Percentiles rank a stretch among this genome's conserved stretches.
These are phyloP conservation scores for Sturnus vulgaris DNA, from an alignment of 2,113 vertebrate species.

Conservation along the genomic window DNA sequence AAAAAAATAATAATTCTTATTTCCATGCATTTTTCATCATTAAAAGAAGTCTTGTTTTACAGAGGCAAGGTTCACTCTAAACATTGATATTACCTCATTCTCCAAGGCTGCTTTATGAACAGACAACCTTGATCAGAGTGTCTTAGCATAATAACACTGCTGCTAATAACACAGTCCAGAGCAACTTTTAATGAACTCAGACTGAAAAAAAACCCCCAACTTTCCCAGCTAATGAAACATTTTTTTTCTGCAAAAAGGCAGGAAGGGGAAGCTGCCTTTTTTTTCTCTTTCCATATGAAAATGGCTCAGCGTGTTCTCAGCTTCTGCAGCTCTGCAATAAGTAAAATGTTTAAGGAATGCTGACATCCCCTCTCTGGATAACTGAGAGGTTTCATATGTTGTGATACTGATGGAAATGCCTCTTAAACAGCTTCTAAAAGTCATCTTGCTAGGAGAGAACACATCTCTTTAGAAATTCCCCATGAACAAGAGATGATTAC, in stretches of 20 bases:
- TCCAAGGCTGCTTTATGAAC: not conserved
- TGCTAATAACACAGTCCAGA: not conserved
- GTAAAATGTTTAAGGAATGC: constrained; percentile 19
- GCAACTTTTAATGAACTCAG: constrained; percentile 44
- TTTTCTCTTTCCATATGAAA: not conserved
- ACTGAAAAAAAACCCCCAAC: not conserved
- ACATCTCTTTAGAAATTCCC: constrained; percentile 74
- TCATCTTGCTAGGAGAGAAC: constrained; percentile 68
- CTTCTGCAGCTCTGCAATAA: constrained; percentile 2
- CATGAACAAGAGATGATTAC: constrained; percentile 75
- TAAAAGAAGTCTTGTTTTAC: not conserved
- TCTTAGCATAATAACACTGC: not conserved
- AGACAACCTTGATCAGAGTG: not conserved
- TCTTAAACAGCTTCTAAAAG: constrained; percentile 60
- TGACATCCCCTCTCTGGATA: not conserved
- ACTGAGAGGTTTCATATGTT: constrained; percentile 30
- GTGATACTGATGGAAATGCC: constrained; percentile 39
- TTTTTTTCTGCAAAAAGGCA: not conserved
- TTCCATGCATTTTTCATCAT: not conserved
- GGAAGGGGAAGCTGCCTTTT: not conserved
- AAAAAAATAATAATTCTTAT: not conserved
- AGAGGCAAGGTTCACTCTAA: not conserved
- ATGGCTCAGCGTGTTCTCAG: not conserved
- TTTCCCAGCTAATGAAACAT: not conserved
- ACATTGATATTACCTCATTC: not conserved